A percentile compares a stretch with the other conserved stretches of the same genome.
phyloP scores from a whole-genome alignment of 53 echinoderm and acorn worm species.

The Stichopus horrens region DNA sequence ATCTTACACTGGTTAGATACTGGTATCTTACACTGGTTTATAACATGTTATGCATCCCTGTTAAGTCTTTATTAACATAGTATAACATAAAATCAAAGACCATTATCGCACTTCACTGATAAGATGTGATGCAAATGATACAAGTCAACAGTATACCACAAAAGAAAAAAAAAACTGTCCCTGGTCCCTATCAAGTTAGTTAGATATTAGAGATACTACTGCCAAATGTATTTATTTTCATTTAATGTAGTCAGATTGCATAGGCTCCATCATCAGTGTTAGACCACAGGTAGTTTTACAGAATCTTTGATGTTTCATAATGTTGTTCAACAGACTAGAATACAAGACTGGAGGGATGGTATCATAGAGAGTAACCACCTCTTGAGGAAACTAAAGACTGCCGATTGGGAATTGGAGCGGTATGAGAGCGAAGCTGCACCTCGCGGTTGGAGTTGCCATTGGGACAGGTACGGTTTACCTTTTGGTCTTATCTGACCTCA shows the following conservation, averaged over 20 bases:
- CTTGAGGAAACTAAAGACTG: conserved; percentile 71
- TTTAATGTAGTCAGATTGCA: not conserved
- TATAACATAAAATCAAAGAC: too few species aligned
- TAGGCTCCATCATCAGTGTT: too few species aligned
- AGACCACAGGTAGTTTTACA: not conserved
- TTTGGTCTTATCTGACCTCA: conserved; percentile 10
- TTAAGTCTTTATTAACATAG: too few species aligned
- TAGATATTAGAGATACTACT: too few species aligned
- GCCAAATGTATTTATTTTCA: not conserved
- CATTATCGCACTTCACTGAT: too few species aligned
- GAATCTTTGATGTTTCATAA: not conserved
- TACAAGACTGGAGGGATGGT: conserved; percentile 90
- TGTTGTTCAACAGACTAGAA: conserved; percentile 63
- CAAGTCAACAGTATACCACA: too few species aligned
- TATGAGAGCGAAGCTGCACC: conserved; percentile 86
- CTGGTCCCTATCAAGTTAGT: too few species aligned
- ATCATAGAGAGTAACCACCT: conserved; percentile 75
- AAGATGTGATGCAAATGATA: too few species aligned
- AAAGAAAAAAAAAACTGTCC: too few species aligned
- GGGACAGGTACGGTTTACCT: conserved; percentile 95
- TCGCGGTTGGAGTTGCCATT: conserved; percentile 83
- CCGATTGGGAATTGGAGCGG: conserved; percentile 88
- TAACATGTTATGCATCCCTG: too few species aligned
- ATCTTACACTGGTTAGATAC: too few species aligned
- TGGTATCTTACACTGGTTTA: too few species aligned